Evolutionary conservation across 2,888 invertebrate genomes (phyloP), one percentile per base, ranked within the genome.

Genomic region (Yponomeuta malinellus): DNA sequence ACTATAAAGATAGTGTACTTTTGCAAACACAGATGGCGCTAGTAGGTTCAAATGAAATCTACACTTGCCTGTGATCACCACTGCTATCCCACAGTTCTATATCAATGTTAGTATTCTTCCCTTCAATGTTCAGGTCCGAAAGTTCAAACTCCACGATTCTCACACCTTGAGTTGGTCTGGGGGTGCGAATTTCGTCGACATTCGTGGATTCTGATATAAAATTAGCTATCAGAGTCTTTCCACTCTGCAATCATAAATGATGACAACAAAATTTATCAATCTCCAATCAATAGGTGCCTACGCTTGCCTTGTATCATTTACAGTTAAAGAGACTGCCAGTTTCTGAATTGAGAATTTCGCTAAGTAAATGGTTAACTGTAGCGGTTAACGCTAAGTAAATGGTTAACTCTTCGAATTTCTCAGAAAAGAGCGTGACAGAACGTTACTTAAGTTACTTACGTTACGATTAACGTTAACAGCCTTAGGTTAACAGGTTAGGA

Each of bases 31-130:
- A 59, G 52, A 59, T 59, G 52, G 52, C 52, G 52, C 3, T 59
- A 59, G 52, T 59, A 15, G 52, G 12, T 52, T 2, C 12, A 12
- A 52, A 15, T 2, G 12, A 12, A 15, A 15, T 12, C 15, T 59
- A 59, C 66, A 74, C 72, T 72, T 92, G 96, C 96, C 93, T 95
- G 76, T 93, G 93, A 81, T 96, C 95, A 23, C 96, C 96, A 81
- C 96, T 96, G 84, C 95, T 95, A 81, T 96, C 96, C 96, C 96
- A 96, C 68, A 96, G 84, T 85, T 97, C 96, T 63, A 97, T 94
- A 78, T 96, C 96, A 43, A 94, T 93, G 76, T 93, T 94, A 10
- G 85, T 82, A 68, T 84, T 83, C 78, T 93, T 93, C 8, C 94
- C 94, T 78, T 94, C 93, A 1, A 94, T 86, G 75, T 90, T 93